Base-by-base conservation (phyloP, 2,113 vertebrate genomes). In the Neofelis nebulosa region DNA sequence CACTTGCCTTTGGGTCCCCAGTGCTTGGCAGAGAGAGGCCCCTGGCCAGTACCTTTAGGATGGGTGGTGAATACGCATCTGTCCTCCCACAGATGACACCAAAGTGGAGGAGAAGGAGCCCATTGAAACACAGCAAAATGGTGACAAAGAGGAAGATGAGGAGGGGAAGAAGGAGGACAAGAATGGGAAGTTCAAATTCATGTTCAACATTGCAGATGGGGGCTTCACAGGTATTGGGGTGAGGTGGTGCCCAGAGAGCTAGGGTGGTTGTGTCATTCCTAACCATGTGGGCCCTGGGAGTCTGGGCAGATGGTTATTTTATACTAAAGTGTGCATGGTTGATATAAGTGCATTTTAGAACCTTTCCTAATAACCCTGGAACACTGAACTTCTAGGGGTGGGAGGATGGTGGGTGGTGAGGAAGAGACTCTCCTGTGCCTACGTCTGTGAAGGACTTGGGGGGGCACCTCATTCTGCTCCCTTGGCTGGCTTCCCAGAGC, bases 191-290 rank as follows among this genome's bases (percentile, higher is more conserved):
- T 98, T 99, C 95, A 99, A 99, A 86, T 99, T 99, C 98, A 99
- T 99, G 99, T 99, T 99, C 98, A 99, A 99, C 98, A 99, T 99
- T 0, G 99, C 99, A 0, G 99, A 99, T 0, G 99, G 99, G 4
- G 99, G 99, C 89, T 99, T 99, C 91, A 99, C 99, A 98, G 99
- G 99, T 99, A 76, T 76, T 5, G 23, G 63, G 18, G 3, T 1
- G 36, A 48, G 9, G 23, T 1, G 2, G 5, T 3, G 15, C 88
- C 31, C 36, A 2, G 0, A 16, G n/a, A 36, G 23, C 85, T 0
- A 6, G 0, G 7, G 19, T 36, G n/a, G 31, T 13, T 0, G 23
- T 19, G 33, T n/a, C 14, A 1, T 80, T 65, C 69, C 92, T 50
- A 38, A 18, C 48, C 2, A 0, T 14, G 65, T 15, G 41, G 48